Conservation (phyloP, 2,888 invertebrate species). For the Epiblema foenella region DNA sequence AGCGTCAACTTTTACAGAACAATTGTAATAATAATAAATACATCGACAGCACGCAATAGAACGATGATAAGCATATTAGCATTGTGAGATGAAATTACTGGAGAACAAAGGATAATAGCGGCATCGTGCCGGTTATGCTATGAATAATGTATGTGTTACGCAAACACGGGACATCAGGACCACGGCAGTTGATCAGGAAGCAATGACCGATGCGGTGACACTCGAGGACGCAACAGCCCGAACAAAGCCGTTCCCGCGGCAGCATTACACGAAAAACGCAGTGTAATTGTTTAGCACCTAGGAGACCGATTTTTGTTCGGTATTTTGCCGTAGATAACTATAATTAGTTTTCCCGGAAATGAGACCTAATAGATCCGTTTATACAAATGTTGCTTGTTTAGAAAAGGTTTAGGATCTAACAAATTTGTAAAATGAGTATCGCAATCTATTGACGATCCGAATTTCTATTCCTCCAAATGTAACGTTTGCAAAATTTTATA, state of each 20-base stretch:
- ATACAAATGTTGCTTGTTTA: too few species aligned
- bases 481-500: too few species aligned
- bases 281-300: conserved; percentile 3
- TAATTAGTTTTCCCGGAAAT: too few species aligned
- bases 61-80: conserved; percentile 46
- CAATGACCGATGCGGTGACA: conserved; percentile 73
- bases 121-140: conserved; percentile 58
- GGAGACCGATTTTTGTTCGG: too few species aligned
- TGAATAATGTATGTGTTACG: conserved; percentile 74
- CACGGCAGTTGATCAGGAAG: conserved; percentile 68
- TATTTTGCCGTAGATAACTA: too few species aligned
- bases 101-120: conserved; percentile 71
- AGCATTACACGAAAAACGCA: neutral
- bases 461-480: too few species aligned
- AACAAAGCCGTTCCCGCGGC: conserved; percentile 37
- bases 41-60: conserved; percentile 42
- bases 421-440: too few species aligned
- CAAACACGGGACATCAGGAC: conserved; percentile 63
- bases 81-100: conserved; percentile 45
- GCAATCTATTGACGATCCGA: too few species aligned
- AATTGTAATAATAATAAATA: conserved; percentile 39
- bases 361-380: too few species aligned
- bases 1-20: conserved; percentile 25
- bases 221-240: conserved; percentile 55
- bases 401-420: too few species aligned